Evolutionary conservation across 2,888 invertebrate species (phyloP), one percentile per base, ranked within the genome.

Genomic region (Ectemnius cavifrons): DNA sequence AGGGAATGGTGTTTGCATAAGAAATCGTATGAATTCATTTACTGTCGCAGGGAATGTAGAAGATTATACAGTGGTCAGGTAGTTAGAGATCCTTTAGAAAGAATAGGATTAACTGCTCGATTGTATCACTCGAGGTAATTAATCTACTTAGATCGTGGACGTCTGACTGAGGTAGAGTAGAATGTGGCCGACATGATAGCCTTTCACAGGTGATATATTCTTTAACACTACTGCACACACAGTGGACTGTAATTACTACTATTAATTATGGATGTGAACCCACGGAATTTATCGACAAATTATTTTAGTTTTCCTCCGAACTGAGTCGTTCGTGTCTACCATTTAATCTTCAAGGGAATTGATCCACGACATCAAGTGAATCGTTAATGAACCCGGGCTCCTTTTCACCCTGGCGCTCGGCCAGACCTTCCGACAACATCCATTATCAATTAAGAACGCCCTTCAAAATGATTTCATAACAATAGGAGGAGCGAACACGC

Each of bases 81-180:
- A 83, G 65, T 58, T 68, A 66, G 77, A 16, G 52, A 0, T 64
- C 59, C 63, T 71, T 46, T 71, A 52, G 71, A 65, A 77, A 68
- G 67, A 81, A 79, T 77, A 71, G 70, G 79, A 79, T 83, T 83
- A 83, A 77, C 81, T 47, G 67, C 64, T 68, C 75, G 72, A 79
- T 82, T 83, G 79, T 79, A 81, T 80, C 76, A 79, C 57, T 64
- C 4, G 72, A 57, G 73, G 71, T 81, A 83, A 82, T 82, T 81
- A 82, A 83, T 81, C 79, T 75, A 77, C 74, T 82, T 82, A 77
- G 67, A 64, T 61, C 13, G n/a, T n/a, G 65, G 59, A 73, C 71
- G 73, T 83, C 83, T 82, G 83, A 80, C 73, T 52, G 52, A 64
- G 63, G 37, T 62, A 66, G 37, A 61, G 62, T 27, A 49, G 70